Percentiles rank a stretch among this genome's conserved stretches.
These are phyloP conservation scores for Scaptomyza caliginosa DNA, from an alignment of 2,888 invertebrate species.

Conservation along the genomic window DNA sequence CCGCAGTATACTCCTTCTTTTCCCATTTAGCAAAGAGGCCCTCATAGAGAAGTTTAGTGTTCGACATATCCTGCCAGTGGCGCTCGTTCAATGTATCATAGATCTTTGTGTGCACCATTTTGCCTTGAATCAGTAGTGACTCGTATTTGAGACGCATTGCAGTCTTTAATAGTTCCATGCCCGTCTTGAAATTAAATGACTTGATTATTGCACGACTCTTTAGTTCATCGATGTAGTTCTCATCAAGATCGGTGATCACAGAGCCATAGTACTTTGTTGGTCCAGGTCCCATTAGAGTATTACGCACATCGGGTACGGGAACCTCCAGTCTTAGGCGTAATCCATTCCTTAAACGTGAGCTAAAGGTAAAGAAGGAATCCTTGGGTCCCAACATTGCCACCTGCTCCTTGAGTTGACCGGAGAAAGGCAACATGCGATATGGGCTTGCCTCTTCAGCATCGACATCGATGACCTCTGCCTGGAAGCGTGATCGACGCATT, in stretches of 20 bases:
- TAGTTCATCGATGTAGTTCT: conserved; percentile 82
- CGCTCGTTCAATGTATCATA: conserved; percentile 78
- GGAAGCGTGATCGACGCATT: conserved; percentile 79
- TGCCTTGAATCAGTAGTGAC: conserved; percentile 80
- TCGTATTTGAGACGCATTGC: conserved; percentile 82
- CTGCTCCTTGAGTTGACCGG: conserved; percentile 81
- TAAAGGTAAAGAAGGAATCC: conserved; percentile 82
- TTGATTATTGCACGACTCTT: conserved; percentile 75
- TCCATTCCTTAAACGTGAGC: conserved; percentile 78
- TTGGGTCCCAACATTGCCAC: conserved; percentile 63
- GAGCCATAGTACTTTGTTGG: conserved; percentile 64
- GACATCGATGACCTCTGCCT: conserved; percentile 72
- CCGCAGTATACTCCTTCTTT: conserved; percentile 80
- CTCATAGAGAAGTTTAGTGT: conserved; percentile 70
- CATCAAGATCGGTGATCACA: conserved; percentile 82
- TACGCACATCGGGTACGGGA: conserved; percentile 63
- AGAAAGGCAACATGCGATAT: conserved; percentile 79
- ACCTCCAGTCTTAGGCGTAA: conserved; percentile 81
- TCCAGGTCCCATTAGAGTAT: conserved; percentile 72
- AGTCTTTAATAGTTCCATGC: conserved; percentile 74
- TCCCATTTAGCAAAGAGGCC: conserved; percentile 82
- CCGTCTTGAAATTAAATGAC: conserved; percentile 78
- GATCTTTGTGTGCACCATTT: conserved; percentile 81
- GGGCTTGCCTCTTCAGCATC: conserved; percentile 79
- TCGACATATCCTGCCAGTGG: conserved; percentile 77